Conservation (phyloP, 2,888 invertebrate genomes). For the Thera britannica region DNA sequence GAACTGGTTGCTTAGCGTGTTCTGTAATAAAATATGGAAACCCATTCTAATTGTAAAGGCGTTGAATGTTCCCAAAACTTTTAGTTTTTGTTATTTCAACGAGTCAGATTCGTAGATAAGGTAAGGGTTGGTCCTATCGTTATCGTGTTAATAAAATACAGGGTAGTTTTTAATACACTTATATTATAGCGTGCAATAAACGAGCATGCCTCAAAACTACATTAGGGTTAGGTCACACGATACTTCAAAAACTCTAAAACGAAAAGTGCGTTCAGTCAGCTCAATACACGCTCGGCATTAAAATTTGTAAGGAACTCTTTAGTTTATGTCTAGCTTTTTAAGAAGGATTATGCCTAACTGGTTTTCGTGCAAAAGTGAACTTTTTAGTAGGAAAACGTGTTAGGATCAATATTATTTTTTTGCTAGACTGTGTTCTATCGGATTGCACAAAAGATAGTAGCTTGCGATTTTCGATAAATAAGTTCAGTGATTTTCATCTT, state of each 20-base stretch:
- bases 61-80: neutral
- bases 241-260: neutral
- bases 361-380: too few species aligned
- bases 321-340: too few species aligned
- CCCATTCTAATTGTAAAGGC: neutral
- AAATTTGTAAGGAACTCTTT: neutral
- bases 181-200: constrained; percentile 44
- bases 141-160: constrained; percentile 23
- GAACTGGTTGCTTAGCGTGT: neutral
- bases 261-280: too few species aligned
- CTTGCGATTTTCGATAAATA: too few species aligned
- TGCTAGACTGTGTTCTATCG: too few species aligned
- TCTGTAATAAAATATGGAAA: neutral
- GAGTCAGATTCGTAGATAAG: neutral
- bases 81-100: neutral
- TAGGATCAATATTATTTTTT: too few species aligned
- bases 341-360: neutral
- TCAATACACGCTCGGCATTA: neutral
- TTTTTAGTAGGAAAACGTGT: too few species aligned
- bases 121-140: neutral
- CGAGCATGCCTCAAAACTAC: constrained; percentile 48
- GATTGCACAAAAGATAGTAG: too few species aligned
- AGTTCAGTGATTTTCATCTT: too few species aligned
- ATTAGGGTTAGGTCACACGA: constrained; percentile 17
- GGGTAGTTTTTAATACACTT: constrained; percentile 5